Evolutionary conservation across 1,140 invertebrate genomes (phyloP), one percentile per base, ranked within the genome.

Genomic region (Tetragonula clypearis): DNA sequence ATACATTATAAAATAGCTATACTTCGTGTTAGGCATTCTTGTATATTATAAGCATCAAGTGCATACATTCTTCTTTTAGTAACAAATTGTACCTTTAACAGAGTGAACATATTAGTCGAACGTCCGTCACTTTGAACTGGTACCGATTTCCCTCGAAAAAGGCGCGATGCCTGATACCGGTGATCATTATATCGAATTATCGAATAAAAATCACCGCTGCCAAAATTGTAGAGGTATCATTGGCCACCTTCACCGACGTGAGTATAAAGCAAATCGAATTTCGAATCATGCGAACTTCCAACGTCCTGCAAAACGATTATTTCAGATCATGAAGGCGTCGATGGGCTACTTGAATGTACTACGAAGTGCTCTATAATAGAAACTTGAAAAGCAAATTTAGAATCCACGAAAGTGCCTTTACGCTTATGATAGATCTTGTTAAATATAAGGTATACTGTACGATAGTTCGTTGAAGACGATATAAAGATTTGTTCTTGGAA

Each of bases 181-280:
- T 93, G 55, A 81, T 92, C 9, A 79, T 84, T 3, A 88, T 89
- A 60, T 76, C 92, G 8, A 82, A 88, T 69, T 78, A 80, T 56
- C 89, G 90, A 4, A 53, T 79, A 14, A 92, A 88, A 77, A 84
- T 93, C 1, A 91, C 88, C 5, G 92, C 92, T 35, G 91, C 92
- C 23, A 90, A 91, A 84, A 80, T 93, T 9, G 60, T 92, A 17
- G 74, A 86, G 9, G 30, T 91, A 62, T 87, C 90, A 6, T 30
- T 91, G 5, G 17, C 49, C 5, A 88, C 86, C 53, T 90, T 90
- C n/a, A 85, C 65, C 58, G 69, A 60, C 72, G 88, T 91, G 30
- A 89, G 85, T 85, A 30, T 17, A 21, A 49, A 76, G 15, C 41
- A 58, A 56, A 60, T 15, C 3, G 17, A 73, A 30, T 60, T 72